Percentiles rank a stretch among this genome's conserved stretches.
Conservation (phyloP, 2,113 vertebrate genomes). For the Aldabrachelys gigantea region DNA sequence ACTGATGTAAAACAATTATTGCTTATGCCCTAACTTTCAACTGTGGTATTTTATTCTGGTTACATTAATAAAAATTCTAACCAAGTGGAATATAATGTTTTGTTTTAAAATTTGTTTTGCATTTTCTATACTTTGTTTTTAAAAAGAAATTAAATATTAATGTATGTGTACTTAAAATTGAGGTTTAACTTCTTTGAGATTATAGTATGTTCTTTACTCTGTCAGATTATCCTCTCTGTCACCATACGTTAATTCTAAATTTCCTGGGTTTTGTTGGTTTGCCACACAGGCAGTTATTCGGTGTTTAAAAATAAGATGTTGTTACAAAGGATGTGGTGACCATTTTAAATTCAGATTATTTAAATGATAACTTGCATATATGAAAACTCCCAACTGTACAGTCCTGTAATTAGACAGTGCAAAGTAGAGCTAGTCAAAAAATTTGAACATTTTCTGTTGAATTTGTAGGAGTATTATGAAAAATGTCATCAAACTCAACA, state of each 20-base stretch:
- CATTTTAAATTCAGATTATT: background rate
- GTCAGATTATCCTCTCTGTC: background rate
- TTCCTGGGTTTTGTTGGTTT: background rate
- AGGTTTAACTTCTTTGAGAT: rapidly evolving
- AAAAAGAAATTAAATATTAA: background rate
- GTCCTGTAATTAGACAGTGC: background rate
- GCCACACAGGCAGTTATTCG: background rate
- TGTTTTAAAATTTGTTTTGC: background rate
- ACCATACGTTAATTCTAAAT: background rate
- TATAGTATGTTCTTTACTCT: background rate
- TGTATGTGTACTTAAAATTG: background rate
- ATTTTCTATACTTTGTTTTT: background rate
- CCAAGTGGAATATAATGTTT: background rate
- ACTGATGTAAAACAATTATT: background rate
- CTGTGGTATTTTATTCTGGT: background rate
- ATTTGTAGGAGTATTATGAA: background rate
- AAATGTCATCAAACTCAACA: background rate
- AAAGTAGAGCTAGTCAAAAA: background rate
- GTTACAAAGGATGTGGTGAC: background rate
- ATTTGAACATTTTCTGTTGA: background rate
- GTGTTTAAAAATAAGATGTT: background rate
- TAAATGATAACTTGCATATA: background rate
- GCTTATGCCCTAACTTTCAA: background rate
- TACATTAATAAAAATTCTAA: background rate
- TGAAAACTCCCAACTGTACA: background rate